Percentiles rank a stretch among this genome's conserved stretches.
Conservation (phyloP, 2,113 vertebrate species). For the Rhombomys opimus region DNA sequence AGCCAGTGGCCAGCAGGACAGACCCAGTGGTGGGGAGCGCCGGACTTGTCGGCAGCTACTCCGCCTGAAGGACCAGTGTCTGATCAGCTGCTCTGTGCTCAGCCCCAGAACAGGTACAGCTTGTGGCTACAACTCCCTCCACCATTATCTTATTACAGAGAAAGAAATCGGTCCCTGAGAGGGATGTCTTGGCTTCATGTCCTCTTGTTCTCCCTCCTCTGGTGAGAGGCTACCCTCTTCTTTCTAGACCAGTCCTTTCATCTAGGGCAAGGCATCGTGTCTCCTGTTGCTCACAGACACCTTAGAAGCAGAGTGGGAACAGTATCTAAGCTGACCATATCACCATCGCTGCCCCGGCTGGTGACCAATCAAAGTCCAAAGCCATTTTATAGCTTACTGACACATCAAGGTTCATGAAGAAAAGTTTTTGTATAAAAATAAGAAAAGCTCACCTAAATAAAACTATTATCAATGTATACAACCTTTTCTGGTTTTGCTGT, state of each 20-base stretch:
- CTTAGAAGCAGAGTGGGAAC: too few relatives aligned
- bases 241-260: background rate
- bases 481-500: accelerated
- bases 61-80: constrained; percentile 90
- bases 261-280: accelerated
- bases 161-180: accelerated
- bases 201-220: background rate
- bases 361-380: accelerated
- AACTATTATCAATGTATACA: accelerated
- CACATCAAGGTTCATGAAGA: background rate
- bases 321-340: accelerated
- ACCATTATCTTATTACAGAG: accelerated
- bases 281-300: accelerated
- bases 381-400: accelerated
- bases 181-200: background rate
- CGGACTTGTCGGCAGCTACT: constrained; percentile 88
- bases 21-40: constrained; percentile 74
- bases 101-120: constrained; percentile 89
- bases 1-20: constrained; percentile 74
- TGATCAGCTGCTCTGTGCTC: constrained; percentile 94
- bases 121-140: accelerated
- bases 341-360: accelerated
- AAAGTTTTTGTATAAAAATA: background rate
- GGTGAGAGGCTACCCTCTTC: too few relatives aligned
- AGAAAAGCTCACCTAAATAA: accelerated